Evolutionary conservation across 2,113 vertebrate species (phyloP).

Genomic region (Microcebus lehilahytsara): DNA sequence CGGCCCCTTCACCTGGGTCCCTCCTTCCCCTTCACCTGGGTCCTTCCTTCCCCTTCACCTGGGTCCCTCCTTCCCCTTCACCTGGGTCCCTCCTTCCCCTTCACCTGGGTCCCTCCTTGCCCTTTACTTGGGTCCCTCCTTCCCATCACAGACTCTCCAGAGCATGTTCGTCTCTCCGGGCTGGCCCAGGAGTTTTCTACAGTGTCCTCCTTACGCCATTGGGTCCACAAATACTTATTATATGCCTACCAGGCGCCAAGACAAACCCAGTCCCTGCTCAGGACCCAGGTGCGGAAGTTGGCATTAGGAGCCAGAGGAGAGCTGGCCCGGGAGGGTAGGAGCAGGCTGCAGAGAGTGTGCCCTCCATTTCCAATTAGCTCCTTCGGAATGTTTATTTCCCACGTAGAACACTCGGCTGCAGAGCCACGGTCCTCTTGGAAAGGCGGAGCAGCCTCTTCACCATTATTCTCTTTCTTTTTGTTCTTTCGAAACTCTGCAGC

Average conservation of each 20-base stretch:
- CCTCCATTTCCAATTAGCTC: accelerated
- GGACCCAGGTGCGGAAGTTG: background rate
- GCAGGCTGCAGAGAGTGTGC: accelerated
- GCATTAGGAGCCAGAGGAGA: background rate
- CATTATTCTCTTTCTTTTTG: slow-evolving; percentile 27
- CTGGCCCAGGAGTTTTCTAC: background rate
- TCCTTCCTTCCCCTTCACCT: too few species aligned
- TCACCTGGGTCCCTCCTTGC: too few species aligned
- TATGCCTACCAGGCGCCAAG: background rate
- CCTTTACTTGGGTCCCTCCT: too few species aligned
- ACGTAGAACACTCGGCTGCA: accelerated
- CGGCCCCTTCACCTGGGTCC: accelerated
- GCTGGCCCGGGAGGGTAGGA: accelerated
- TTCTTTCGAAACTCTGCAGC: background rate
- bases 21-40: too few species aligned
- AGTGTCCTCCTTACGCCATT: accelerated
- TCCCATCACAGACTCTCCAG: background rate
- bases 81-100: too few species aligned
- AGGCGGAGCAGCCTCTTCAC: background rate
- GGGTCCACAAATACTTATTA: background rate
- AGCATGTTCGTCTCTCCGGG: background rate
- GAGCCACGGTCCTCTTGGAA: accelerated
- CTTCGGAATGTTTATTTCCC: accelerated
- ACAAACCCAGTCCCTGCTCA: background rate
- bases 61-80: too few species aligned